Evolutionary conservation across 2,113 vertebrate species (phyloP), one percentile per base, ranked within the genome.

Genomic region (Nipponia nippon): DNA sequence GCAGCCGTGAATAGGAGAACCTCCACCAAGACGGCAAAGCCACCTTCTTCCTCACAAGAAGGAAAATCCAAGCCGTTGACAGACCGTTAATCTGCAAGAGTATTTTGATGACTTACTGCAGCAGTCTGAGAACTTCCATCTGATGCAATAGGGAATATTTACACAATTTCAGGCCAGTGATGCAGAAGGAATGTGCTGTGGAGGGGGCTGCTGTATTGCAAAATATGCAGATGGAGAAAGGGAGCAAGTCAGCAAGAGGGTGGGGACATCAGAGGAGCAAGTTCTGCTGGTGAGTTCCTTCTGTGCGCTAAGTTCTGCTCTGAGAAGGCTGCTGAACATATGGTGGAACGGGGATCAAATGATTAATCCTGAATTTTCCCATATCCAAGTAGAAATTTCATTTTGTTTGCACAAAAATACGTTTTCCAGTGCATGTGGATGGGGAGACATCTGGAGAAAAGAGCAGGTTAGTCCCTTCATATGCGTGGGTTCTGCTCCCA

Each of bases 171-270:
- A 77, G 71, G 87, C 32, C 50, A 53, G 59, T 0, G 0, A 44
- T 9, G 8, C 29, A 61, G 61, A 63, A 87, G 92, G 70, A 87
- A 94, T 91, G 40, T 56, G 56, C 81, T 91, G 44, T 63, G 77
- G 70, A 95, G 40, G 47, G 67, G 84, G 52, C 27, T 4, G 6
- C 40, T 76, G 18, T 66, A 23, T 91, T 90, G 95, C 96, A 95
- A 96, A 97, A 95, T 61, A 71, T 8, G 21, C 87, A 90, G 87
- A 67, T 55, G 87, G 95, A 95, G 87, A 95, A 75, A 89, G 77
- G 77, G 71, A 91, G 63, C 18, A 72, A 87, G 61, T 79, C 52
- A 91, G 77, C 52, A 65, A 56, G 65, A 94, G 89, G 87, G 78
- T 89, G 66, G 78, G 91, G 84, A 90, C 56, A 47, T 19, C 65